Evolutionary conservation across 2,888 invertebrate species (phyloP).

Genomic region (Amiota communis): DNA sequence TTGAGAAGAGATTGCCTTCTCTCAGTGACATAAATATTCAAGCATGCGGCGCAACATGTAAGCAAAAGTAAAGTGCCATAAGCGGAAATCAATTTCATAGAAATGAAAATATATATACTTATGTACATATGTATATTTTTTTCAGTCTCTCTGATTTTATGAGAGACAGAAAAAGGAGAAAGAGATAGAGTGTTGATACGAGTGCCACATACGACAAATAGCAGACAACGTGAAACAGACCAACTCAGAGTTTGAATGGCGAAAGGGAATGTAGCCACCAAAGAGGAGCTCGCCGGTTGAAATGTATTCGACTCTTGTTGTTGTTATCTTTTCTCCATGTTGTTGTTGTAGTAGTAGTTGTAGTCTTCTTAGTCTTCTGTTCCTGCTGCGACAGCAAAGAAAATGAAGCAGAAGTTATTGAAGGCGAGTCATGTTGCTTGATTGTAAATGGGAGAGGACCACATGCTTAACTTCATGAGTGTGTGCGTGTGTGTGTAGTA

Average conservation of each 20-base stretch:
- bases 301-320: not conserved
- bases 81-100: conserved; percentile 43
- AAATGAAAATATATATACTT: conserved; percentile 37
- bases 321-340: not conserved
- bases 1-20: not conserved
- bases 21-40: conserved; percentile 19
- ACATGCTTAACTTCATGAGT: conserved; percentile 11
- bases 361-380: not conserved
- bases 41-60: conserved; percentile 40
- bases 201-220: not conserved
- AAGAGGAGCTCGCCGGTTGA: not conserved
- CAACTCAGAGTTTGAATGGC: not conserved
- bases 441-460: not conserved
- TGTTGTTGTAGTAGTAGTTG: not conserved
- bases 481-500: conserved; percentile 5
- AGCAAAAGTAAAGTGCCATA: conserved; percentile 33
- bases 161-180: not conserved
- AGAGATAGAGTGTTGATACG: not conserved
- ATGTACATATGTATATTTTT: no score
- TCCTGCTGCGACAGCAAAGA: not conserved
- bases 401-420: conserved; percentile 56
- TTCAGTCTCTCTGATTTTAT: no score
- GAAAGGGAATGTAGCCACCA: not conserved
- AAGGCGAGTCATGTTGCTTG: conserved; percentile 39
- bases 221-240: not conserved